Evolutionary conservation across 92 coral and sea anemone species (phyloP).

Genomic region (Phenganax marumi): DNA sequence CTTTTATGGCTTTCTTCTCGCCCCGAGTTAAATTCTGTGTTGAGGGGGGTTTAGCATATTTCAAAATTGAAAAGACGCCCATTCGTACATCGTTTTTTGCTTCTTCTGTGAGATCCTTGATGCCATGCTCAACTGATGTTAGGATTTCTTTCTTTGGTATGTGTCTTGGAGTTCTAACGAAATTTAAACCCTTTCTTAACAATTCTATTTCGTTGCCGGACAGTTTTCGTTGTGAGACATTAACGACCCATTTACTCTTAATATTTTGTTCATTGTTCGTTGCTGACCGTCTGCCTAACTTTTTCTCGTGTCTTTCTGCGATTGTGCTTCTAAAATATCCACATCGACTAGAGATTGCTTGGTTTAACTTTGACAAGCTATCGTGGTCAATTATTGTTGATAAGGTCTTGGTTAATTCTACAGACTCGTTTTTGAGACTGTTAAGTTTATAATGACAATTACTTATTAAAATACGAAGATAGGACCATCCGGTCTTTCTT

Average conservation of each 20-base stretch:
- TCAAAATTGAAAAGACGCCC: neutral
- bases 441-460: neutral
- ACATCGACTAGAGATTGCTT: constrained; percentile 6
- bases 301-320: neutral
- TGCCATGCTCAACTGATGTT: constrained; percentile 8
- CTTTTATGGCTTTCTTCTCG: constrained; percentile 16
- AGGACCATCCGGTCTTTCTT: neutral
- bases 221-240: neutral
- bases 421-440: neutral
- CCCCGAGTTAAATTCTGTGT: constrained; percentile 55
- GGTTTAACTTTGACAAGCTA: neutral
- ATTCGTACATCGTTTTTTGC: neutral
- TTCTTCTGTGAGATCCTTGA: neutral
- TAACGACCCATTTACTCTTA: neutral
- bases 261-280: neutral
- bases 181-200: too few species aligned
- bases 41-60: constrained; percentile 20
- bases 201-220: too few species aligned
- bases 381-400: neutral
- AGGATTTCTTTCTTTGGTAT: constrained; percentile 1
- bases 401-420: neutral
- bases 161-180: neutral
- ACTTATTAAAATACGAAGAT: neutral
- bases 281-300: neutral
- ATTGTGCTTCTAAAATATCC: neutral